Evolutionary conservation across 2,113 vertebrate species (phyloP), one percentile per base, ranked within the genome.

Genomic region (Dermatemys mawii): DNA sequence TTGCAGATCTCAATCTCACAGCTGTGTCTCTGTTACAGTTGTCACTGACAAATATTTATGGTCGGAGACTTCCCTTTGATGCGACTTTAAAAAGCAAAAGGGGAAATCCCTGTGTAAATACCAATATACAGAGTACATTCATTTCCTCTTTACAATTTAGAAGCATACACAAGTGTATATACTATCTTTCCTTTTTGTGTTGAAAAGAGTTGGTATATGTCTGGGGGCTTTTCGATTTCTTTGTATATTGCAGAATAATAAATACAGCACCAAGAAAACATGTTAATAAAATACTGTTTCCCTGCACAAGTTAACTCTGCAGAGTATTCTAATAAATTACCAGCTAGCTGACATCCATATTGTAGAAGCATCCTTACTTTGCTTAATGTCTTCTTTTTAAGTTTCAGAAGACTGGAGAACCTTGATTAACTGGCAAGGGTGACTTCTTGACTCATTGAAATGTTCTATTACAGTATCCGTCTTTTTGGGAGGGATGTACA

Each of bases 181-280:
- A 79, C 10, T 84, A 87, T 78, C n/a, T 93, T 88, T 90, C 95
- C 91, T 76, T 78, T 93, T 57, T 84, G 24, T 75, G 49, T 38
- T 44, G 22, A 44, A 2, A 38, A 10, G 76, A 51, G 55, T 21
- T 87, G 41, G 11, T 67, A 84, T 87, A 70, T 60, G 73, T 90
- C 84, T 80, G 78, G 76, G 55, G 80, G 55, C 87, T 73, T 53
- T 96, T 88, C 13, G 1, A 44, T 51, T 21, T 73, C 48, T 93
- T 83, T 87, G 84, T 57, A 11, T 63, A 49, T 50, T 87, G 41
- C 90, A 63, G 90, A 92, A 89, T 90, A 93, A 95, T 73, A 10
- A 73, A 73, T 73, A 73, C 8, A 97, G 95, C 80, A 89, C 84
- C 46, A 91, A 84, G 24, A 94, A 70, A 63, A 63, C 17, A 21